Evolutionary conservation across 2,797 vertebrate genomes (phyloP).

Genomic region (Karalla daura): DNA sequence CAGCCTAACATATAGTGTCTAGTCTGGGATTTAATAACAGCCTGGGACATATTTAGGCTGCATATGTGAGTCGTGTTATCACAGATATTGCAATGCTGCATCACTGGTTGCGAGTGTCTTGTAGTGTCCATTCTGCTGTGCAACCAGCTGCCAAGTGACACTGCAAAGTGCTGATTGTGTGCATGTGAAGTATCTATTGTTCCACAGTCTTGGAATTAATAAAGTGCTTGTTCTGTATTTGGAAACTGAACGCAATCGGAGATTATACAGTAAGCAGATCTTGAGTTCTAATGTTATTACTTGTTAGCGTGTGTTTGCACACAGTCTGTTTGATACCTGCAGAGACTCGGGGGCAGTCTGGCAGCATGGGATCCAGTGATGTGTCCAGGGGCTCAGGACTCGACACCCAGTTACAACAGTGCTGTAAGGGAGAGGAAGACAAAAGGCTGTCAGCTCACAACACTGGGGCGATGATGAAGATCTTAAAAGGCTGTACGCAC

Average conservation of each 20-base stretch:
- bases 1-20: not conserved
- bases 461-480: not conserved
- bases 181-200: not conserved
- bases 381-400: conserved; percentile 94
- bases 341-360: conserved; percentile 94
- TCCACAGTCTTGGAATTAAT: not conserved
- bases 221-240: not conserved
- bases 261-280: not conserved
- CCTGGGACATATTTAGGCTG: not conserved
- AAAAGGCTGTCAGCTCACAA: conserved; percentile 4
- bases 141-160: not conserved
- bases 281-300: not conserved
- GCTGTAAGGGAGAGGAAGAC: conserved; percentile 77
- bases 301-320: not conserved
- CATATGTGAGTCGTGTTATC: not conserved
- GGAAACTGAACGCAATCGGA: not conserved
- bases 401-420: conserved; percentile 97
- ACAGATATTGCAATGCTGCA: not conserved
- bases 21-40: too few species aligned
- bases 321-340: conserved; percentile 87
- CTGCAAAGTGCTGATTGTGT: not conserved
- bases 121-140: not conserved
- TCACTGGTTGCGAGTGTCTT: not conserved
- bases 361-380: conserved; percentile 92
- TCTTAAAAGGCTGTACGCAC: not conserved